Conservation (phyloP, 2,797 vertebrate genomes). For the Paedocypris micromegethes region DNA sequence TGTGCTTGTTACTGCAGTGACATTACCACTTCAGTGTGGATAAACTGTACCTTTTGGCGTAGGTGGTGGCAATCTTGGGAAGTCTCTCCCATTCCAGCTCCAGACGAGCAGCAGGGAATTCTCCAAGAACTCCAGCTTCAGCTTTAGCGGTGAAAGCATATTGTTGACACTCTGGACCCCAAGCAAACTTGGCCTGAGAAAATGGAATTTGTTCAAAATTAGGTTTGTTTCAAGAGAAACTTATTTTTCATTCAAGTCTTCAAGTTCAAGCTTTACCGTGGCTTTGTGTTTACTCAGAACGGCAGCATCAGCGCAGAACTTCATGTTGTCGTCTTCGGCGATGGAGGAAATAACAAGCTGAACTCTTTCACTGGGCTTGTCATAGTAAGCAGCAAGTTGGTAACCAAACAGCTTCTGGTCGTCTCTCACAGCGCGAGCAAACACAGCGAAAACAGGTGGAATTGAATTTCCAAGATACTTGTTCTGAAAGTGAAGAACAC, state of each 20-base stretch:
- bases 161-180: slow-evolving; percentile 74
- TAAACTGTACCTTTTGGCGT: slow-evolving; percentile 62
- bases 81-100: slow-evolving; percentile 71
- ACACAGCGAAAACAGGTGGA: slow-evolving; percentile 59
- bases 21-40: neutral
- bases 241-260: too few species aligned
- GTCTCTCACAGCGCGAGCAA: slow-evolving; percentile 63
- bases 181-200: slow-evolving; percentile 68
- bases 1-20: neutral
- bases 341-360: slow-evolving; percentile 73
- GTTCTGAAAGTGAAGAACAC: slow-evolving; percentile 51
- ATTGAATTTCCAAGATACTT: slow-evolving; percentile 58
- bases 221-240: too few species aligned
- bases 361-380: slow-evolving; percentile 57
- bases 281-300: slow-evolving; percentile 74
- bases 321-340: slow-evolving; percentile 67
- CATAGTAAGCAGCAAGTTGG: slow-evolving; percentile 69
- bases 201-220: neutral
- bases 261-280: slow-evolving; percentile 60
- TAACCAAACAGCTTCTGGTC: slow-evolving; percentile 69
- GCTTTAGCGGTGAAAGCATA: slow-evolving; percentile 62
- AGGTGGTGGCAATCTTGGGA: slow-evolving; percentile 54
- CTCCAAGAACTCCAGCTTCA: slow-evolving; percentile 69
- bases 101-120: slow-evolving; percentile 66
- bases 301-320: slow-evolving; percentile 71